Conservation (phyloP, 2,888 invertebrate species). For the Nycteola revayana region DNA sequence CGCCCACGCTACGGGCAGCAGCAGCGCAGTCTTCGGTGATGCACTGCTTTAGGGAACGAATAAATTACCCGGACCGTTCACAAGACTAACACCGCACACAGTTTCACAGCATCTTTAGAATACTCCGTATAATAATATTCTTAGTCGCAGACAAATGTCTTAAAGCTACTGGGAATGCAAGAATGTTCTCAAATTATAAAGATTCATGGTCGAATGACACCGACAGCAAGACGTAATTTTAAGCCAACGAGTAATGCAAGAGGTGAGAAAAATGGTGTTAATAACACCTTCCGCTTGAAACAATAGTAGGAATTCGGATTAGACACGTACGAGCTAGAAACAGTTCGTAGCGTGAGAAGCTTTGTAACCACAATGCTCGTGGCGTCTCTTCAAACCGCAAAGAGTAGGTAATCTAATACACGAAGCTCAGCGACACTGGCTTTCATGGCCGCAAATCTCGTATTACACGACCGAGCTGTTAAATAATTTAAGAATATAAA, state of each 20-base stretch:
- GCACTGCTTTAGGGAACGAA: constrained; percentile 78
- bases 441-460: constrained; percentile 75
- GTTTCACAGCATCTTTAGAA: constrained; percentile 61
- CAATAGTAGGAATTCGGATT: constrained; percentile 47
- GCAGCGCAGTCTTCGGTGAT: constrained; percentile 71
- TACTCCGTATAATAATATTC: constrained; percentile 51
- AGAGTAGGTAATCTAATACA: constrained; percentile 78
- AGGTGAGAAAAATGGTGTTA: constrained; percentile 33
- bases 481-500: constrained; percentile 18
- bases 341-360: constrained; percentile 68
- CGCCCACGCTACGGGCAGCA: constrained; percentile 73
- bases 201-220: background rate
- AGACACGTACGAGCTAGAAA: constrained; percentile 52
- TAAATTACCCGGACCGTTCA: constrained; percentile 71
- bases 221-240: constrained; percentile 15
- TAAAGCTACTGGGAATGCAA: constrained; percentile 28
- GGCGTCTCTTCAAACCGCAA: constrained; percentile 75
- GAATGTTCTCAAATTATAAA: constrained; percentile 20
- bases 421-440: constrained; percentile 79
- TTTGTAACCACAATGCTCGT: constrained; percentile 70
- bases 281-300: constrained; percentile 43
- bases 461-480: constrained; percentile 55
- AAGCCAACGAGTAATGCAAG: constrained; percentile 18
- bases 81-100: constrained; percentile 59
- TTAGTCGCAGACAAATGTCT: constrained; percentile 36